Evolutionary conservation across 2,113 vertebrate species (phyloP), one percentile per base, ranked within the genome.

Genomic region (Dissostichus mawsoni): DNA sequence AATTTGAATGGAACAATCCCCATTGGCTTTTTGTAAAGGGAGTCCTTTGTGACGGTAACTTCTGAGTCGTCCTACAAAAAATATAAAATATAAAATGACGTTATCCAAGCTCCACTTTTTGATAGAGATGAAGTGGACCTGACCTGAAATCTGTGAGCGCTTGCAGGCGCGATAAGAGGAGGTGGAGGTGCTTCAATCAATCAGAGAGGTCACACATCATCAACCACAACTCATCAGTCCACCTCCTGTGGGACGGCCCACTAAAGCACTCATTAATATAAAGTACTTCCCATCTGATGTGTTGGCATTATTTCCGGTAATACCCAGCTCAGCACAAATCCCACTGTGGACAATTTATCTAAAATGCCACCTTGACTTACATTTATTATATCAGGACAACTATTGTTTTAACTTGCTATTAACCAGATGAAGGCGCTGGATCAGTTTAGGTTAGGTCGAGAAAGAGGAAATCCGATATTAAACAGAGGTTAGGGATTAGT

Each of bases 141-240:
- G 48, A 75, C 45, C 29, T 78, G 58, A 7, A 16, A 9, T 13
- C 36, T 47, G 33, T 7, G n/a, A 80, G 44, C 9, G 1, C 48
- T 73, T 23, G 56, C 12, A 47, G n/a, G 17, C 9, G 33, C 18
- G 64, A 68, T 51, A 66, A 81, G 62, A 33, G 50, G 29, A 53
- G 23, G 17, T n/a, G 3, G 29, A 61, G 14, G 11, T 11, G 58
- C 47, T 72, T 13, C 18, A 2, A 18, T 78, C 51, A 45, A 63
- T 74, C 70, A 25, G 3, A 64, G 20, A 41, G 58, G 53, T 56
- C 84, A 67, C 57, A 67, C 51, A 16, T 57, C 25, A 20, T 57
- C 25, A 20, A 45, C 33, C 44, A 9, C 44, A 9, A 58, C 10
- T 8, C 44, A n/a, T 59, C 41, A 5, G 41, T 5, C 41, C 2